Conservation (phyloP, 2,797 vertebrate species). For the Euthynnus affinis region DNA sequence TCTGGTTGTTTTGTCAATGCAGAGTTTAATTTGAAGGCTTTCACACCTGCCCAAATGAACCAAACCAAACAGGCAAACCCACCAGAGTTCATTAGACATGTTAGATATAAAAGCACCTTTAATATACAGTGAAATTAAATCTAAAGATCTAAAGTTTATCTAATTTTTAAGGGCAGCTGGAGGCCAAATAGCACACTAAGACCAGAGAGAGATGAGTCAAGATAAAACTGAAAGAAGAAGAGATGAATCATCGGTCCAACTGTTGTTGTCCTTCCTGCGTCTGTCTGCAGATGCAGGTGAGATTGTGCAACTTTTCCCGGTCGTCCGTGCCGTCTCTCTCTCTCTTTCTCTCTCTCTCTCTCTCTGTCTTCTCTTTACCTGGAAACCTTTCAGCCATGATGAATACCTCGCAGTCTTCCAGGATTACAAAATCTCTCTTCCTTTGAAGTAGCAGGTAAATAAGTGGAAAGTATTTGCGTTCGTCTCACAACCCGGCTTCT, state of each 20-base stretch:
- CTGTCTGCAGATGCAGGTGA: slow-evolving; percentile 45
- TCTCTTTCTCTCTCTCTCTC: slow-evolving; percentile 1
- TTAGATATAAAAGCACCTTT: too few relatives aligned
- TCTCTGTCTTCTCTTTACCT: slow-evolving; percentile 43
- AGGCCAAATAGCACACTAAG: too few relatives aligned
- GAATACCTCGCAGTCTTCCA: slow-evolving; percentile 59
- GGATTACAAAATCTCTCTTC: slow-evolving; percentile 48
- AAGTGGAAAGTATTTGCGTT: slow-evolving; percentile 82
- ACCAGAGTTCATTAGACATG: too few relatives aligned
- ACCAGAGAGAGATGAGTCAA: too few relatives aligned
- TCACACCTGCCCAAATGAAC: too few relatives aligned
- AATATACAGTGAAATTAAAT: too few relatives aligned
- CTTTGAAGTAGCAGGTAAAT: slow-evolving; percentile 84
- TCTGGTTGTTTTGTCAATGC: too few relatives aligned
- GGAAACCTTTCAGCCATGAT: slow-evolving; percentile 53
- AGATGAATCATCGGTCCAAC: neutral
- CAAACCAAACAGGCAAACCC: too few relatives aligned
- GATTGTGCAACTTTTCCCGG: slow-evolving; percentile 22
- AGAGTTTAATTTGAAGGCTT: too few relatives aligned
- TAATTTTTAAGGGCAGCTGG: too few relatives aligned
- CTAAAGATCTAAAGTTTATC: too few relatives aligned
- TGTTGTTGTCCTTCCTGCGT: neutral
- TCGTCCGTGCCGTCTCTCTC: too few relatives aligned
- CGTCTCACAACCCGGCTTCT: slow-evolving; percentile 66
- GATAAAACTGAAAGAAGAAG: neutral